Conservation (phyloP, 64 coral and sea anemone species). For the Stylophora pistillata region DNA sequence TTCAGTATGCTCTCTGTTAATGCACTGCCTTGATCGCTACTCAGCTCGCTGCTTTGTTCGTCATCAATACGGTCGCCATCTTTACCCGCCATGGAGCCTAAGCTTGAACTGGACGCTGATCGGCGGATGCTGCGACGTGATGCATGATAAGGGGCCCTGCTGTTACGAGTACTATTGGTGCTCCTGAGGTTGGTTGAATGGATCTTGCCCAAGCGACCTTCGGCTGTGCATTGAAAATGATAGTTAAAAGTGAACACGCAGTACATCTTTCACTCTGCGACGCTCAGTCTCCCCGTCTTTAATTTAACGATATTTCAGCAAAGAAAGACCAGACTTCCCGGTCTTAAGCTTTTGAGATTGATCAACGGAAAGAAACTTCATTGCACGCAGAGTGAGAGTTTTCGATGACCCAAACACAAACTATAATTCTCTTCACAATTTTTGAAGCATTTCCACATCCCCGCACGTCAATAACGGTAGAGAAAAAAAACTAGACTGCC, state of each 20-base stretch:
- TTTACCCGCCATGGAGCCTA: constrained; percentile 55
- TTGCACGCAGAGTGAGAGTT: too few species aligned
- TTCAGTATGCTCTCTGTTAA: constrained; percentile 4
- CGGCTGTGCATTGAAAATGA: not conserved
- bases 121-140: constrained; percentile 56
- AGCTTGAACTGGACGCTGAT: constrained; percentile 69
- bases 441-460: too few species aligned
- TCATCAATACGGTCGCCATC: constrained; percentile 36
- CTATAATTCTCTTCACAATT: too few species aligned
- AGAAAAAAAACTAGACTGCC: too few species aligned
- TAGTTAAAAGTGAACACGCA: not conserved
- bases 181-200: constrained; percentile 49
- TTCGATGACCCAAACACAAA: too few species aligned
- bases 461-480: too few species aligned
- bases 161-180: constrained; percentile 58
- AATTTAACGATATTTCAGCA: too few species aligned
- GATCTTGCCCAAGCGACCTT: constrained; percentile 54
- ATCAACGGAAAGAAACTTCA: too few species aligned
- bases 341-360: too few species aligned
- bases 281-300: too few species aligned
- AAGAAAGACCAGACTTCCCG: too few species aligned
- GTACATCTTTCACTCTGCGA: too few species aligned
- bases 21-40: not conserved
- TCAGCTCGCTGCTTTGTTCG: not conserved
- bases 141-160: constrained; percentile 68